phyloP scores from a whole-genome alignment of 2,797 vertebrate genomes.

The Apogon talboti region DNA sequence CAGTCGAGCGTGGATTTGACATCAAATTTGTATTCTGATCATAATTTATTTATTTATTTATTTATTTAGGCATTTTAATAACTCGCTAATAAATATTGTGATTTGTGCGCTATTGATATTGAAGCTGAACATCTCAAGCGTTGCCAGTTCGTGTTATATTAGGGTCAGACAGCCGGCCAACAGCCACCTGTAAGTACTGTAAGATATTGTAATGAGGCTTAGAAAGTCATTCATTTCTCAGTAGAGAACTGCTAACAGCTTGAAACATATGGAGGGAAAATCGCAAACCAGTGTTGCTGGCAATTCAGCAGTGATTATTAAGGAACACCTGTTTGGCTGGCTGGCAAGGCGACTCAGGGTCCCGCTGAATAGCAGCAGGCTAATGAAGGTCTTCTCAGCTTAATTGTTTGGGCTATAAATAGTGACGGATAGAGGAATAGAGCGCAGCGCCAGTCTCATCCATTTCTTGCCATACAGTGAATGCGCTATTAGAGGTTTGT shows the following conservation, averaged over 20 bases:
- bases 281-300: constrained; percentile 81
- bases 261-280: constrained; percentile 84
- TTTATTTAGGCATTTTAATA: constrained; percentile 4
- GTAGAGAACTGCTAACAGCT: constrained; percentile 76
- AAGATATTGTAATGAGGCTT: constrained; percentile 71
- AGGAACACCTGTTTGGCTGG: constrained; percentile 87
- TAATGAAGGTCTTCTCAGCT: constrained; percentile 87
- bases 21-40: too few species aligned
- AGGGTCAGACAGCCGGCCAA: constrained; percentile 54
- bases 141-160: constrained; percentile 28
- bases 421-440: constrained; percentile 71
- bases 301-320: constrained; percentile 84
- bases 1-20: neutral
- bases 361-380: constrained; percentile 82
- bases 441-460: constrained; percentile 42
- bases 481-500: constrained; percentile 49
- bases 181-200: constrained; percentile 63
- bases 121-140: constrained; percentile 29
- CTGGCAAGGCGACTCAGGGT: constrained; percentile 82
- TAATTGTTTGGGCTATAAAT: constrained; percentile 88
- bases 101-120: constrained; percentile 5
- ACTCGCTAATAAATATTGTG: neutral
- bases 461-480: constrained; percentile 50
- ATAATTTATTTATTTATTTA: constrained; percentile 12
- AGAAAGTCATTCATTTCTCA: constrained; percentile 76